Conservation (phyloP, 2,113 vertebrate species). For the Eclectus roratus region DNA sequence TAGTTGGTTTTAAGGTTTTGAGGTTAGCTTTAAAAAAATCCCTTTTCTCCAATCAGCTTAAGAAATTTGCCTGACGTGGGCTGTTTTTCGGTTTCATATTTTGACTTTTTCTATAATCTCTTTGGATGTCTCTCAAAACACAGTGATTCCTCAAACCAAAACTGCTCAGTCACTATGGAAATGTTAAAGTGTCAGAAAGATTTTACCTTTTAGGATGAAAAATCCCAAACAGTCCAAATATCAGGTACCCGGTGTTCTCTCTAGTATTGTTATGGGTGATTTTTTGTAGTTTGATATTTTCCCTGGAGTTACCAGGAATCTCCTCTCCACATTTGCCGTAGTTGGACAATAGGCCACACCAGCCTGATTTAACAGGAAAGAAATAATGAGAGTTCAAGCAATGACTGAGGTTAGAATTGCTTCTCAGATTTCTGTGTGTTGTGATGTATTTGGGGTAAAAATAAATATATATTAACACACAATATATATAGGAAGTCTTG, state of each 20-base stretch:
- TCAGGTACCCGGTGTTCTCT: background rate
- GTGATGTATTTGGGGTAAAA: background rate
- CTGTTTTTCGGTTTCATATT: background rate
- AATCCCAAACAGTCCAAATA: background rate
- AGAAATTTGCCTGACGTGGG: background rate
- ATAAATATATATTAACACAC: background rate
- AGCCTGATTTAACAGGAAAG: background rate
- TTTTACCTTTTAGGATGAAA: background rate
- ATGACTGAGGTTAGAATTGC: background rate
- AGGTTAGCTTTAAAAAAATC: background rate
- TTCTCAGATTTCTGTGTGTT: background rate
- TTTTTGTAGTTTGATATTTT: background rate
- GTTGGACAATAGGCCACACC: background rate
- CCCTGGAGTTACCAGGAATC: background rate
- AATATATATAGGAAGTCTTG: background rate
- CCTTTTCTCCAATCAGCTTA: background rate
- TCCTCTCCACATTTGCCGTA: background rate
- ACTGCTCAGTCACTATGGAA: background rate
- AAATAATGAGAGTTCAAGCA: background rate
- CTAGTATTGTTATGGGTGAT: background rate
- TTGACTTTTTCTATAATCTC: background rate
- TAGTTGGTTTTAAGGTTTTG: background rate
- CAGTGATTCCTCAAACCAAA: background rate
- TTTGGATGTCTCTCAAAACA: background rate
- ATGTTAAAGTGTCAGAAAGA: background rate